Evolutionary conservation across 2,888 invertebrate species (phyloP).

Genomic region (Acleris literana): DNA sequence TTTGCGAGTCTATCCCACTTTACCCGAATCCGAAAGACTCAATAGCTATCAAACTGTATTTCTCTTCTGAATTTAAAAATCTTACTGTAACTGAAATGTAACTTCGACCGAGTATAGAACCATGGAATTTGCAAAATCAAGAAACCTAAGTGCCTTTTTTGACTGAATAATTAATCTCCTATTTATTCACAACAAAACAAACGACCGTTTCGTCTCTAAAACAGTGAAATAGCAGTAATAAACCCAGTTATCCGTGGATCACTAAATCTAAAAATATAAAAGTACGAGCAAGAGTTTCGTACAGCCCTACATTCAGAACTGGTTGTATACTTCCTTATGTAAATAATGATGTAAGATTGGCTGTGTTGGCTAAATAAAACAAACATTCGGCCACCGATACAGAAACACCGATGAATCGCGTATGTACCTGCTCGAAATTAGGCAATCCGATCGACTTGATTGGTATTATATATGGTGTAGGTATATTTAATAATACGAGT

Average conservation of each 20-base stretch:
- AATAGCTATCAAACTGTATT: too few relatives aligned
- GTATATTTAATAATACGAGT: not conserved
- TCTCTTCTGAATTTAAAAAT: too few relatives aligned
- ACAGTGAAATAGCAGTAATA: constrained; percentile 59
- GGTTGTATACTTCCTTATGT: constrained; percentile 65
- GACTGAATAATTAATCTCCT: not conserved
- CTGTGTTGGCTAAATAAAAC: constrained; percentile 35
- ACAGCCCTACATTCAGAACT: constrained; percentile 46
- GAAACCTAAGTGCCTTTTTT: not conserved
- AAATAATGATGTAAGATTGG: constrained; percentile 69
- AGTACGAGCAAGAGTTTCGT: constrained; percentile 59
- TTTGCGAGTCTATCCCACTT: too few relatives aligned
- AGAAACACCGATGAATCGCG: constrained; percentile 24
- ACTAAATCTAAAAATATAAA: constrained; percentile 65
- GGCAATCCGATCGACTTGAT: not conserved
- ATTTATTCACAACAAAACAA: constrained; percentile 10
- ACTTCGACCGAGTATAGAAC: too few relatives aligned
- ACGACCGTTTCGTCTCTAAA: constrained; percentile 16
- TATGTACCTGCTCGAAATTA: constrained; percentile 12
- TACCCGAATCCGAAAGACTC: too few relatives aligned
- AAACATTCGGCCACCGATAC: constrained; percentile 31
- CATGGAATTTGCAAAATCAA: too few relatives aligned
- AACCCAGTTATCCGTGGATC: constrained; percentile 66
- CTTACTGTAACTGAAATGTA: too few relatives aligned
- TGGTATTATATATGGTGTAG: not conserved